phyloP scores from a whole-genome alignment of 1,140 invertebrate genomes.

The Sipha flava region DNA sequence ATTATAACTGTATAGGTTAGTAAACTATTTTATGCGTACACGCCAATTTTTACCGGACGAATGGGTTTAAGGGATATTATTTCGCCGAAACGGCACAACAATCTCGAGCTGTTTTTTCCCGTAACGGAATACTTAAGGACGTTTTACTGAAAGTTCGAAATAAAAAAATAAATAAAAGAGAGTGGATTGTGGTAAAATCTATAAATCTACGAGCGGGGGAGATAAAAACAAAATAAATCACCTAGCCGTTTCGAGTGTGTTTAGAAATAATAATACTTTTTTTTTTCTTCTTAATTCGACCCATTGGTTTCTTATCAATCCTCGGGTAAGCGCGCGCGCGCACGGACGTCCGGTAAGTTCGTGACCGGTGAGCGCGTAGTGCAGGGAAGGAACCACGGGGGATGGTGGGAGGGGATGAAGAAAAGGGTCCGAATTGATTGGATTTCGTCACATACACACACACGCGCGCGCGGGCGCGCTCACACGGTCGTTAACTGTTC shows the following conservation, averaged over 20 bases:
- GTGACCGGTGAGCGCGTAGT: accelerated
- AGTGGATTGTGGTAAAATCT: background rate
- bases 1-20: too few species aligned
- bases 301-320: background rate
- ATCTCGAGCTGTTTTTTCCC: background rate
- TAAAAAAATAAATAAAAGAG: background rate
- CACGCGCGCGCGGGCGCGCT: too few species aligned
- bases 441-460: constrained; percentile 10
- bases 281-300: background rate
- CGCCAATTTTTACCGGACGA: background rate
- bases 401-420: too few species aligned
- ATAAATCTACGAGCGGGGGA: background rate
- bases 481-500: constrained; percentile 8
- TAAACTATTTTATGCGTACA: background rate
- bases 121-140: background rate
- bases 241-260: background rate
- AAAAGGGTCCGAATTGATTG: background rate
- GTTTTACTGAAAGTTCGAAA: background rate
- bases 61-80: background rate
- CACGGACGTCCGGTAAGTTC: too few species aligned
- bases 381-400: background rate
- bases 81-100: background rate
- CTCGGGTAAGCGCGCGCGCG: background rate
- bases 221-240: background rate
- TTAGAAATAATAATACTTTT: background rate